phyloP scores from a whole-genome alignment of 1,140 invertebrate genomes.

The Cryptotermes secundus region DNA sequence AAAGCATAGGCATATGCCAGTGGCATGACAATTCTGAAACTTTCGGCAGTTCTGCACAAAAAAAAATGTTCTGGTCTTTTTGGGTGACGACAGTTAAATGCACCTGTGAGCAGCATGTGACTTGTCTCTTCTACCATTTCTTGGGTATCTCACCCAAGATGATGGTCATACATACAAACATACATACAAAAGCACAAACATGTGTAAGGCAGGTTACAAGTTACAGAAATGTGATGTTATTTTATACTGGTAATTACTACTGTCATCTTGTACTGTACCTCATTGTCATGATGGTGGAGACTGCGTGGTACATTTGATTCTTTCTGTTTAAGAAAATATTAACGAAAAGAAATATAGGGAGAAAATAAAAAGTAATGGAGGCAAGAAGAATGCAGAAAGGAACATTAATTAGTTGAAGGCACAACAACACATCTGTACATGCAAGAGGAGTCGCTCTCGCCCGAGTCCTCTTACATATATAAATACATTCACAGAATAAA shows the following conservation, averaged over 20 bases:
- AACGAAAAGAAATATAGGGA: slow-evolving; percentile 60
- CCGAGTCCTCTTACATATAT: no score
- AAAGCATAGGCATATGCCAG: no score
- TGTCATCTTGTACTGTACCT: slow-evolving; percentile 62
- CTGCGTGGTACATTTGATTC: slow-evolving; percentile 89
- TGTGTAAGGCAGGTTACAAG: neutral
- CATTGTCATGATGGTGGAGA: slow-evolving; percentile 86
- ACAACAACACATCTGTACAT: neutral
- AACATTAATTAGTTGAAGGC: neutral
- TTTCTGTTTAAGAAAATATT: slow-evolving; percentile 61
- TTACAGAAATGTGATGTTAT: neutral
- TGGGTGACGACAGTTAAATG: no score
- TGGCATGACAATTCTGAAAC: no score
- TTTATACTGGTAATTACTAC: neutral
- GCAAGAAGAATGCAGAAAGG: slow-evolving; percentile 28
- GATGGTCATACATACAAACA: neutral
- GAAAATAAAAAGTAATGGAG: slow-evolving; percentile 14
- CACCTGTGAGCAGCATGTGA: no score
- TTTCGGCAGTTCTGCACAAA: no score
- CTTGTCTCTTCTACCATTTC: neutral
- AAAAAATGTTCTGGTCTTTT: no score
- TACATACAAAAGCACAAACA: neutral
- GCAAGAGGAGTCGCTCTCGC: no score
- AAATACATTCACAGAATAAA: no score
- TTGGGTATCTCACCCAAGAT: neutral